Base-by-base conservation (phyloP, 1,140 invertebrate genomes). In the Trichonephila inaurata region DNA sequence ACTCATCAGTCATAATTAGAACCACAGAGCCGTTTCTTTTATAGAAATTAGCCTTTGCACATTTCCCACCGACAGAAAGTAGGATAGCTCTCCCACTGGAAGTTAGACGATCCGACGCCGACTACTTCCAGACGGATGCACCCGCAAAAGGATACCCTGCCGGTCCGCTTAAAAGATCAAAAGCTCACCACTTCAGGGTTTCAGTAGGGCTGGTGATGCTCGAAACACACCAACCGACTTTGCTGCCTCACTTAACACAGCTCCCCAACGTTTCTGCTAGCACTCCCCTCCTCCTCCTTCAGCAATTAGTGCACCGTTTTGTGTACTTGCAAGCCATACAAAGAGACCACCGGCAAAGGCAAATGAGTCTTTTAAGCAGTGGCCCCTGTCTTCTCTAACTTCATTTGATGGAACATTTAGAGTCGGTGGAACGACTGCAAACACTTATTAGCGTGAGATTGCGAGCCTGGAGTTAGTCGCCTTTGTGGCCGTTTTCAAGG, bases 301-400 rank as follows among this genome's bases (percentile, higher is more conserved):
- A 88, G 60, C 86, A 64, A 88, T 88, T 88, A 64, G 58, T 64
- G 62, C 60, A 21, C 33, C 18, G 61, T 64, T 88, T 88, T 88
- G 86, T 88, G 61, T 64, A 44, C 33, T 88, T 88, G 62, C 18
- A 88, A 33, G 16, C 33, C 40, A 33, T 62, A 83, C 82, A 83
- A 83, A 82, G 33, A 40, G 82, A 83, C 82, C 82, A 83, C 82
- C 82, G 44, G 82, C 82, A 51, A 83, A 83, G 82, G 51, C n/a
- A 77, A 77, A 77, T 77, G 72, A 77, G 72, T 77, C 72, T 77
- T 77, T 77, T 77, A 77, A 40, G 72, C 72, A 77, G 33, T 77
- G 72, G 72, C 12, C 72, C 72, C 72, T 18, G 72, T 77, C 72
- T 77, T 77, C 72, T 19, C 14, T 77, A 40, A 33, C 72, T 77